A percentile compares a stretch with the other conserved stretches of the same genome.
Evolutionary conservation across 37 sponge, comb jelly and placozoan species (phyloP).

Genomic region (Dysidea cf. avara): DNA sequence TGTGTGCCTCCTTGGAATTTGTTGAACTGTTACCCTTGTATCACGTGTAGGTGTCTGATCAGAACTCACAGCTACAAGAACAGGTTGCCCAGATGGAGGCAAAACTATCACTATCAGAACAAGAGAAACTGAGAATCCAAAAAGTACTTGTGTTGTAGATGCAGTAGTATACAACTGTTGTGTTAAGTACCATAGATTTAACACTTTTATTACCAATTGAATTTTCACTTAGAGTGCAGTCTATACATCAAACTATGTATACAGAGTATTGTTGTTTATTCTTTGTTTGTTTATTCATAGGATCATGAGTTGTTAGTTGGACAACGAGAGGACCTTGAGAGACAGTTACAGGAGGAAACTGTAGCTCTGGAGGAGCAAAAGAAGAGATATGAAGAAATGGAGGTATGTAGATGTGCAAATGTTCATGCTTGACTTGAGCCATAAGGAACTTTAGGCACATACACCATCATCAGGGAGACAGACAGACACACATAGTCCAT

Average conservation of each 20-base stretch:
- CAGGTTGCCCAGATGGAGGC: slow-evolving; percentile 53
- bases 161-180: too few species aligned
- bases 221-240: too few species aligned
- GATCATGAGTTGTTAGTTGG: slow-evolving; percentile 62
- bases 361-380: slow-evolving; percentile 57
- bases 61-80: slow-evolving; percentile 15
- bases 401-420: slow-evolving; percentile 23
- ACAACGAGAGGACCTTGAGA: slow-evolving; percentile 48
- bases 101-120: slow-evolving; percentile 59
- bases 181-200: too few species aligned
- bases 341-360: slow-evolving; percentile 66
- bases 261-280: too few species aligned
- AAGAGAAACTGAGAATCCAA: slow-evolving; percentile 65
- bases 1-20: too few species aligned
- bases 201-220: too few species aligned
- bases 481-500: too few species aligned
- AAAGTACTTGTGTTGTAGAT: slow-evolving; percentile 24
- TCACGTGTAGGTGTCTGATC: background rate
- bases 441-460: too few species aligned
- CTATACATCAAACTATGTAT: too few species aligned
- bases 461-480: too few species aligned
- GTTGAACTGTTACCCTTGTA: too few species aligned
- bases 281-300: slow-evolving; percentile 4
- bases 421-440: too few species aligned
- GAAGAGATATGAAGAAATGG: slow-evolving; percentile 54